Evolutionary conservation across 2,113 vertebrate species (phyloP).

Genomic region (Sapajus apella): DNA sequence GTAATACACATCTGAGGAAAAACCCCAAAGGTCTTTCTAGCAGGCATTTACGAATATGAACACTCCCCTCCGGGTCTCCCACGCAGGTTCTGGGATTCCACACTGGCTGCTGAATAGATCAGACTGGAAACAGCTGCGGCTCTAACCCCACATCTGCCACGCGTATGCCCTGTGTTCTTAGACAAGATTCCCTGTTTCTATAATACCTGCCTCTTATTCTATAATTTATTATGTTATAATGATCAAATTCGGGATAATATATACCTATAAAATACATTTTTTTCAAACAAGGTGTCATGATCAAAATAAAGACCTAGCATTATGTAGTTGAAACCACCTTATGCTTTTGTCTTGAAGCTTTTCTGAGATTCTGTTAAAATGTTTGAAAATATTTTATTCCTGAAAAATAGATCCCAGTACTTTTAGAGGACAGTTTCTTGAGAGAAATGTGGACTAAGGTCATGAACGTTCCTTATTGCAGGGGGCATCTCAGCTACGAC

Average conservation of each 20-base stretch:
- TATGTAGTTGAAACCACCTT: background rate
- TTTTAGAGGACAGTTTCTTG: background rate
- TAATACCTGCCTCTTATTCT: background rate
- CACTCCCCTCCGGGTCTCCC: no score
- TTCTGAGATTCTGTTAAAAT: background rate
- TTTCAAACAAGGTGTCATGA: background rate
- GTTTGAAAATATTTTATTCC: background rate
- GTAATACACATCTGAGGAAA: background rate
- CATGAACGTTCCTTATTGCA: accelerated
- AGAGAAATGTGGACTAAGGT: background rate
- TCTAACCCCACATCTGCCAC: background rate
- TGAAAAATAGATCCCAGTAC: background rate
- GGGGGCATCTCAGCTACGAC: no score
- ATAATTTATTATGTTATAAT: background rate
- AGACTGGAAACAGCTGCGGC: accelerated
- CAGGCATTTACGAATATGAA: background rate
- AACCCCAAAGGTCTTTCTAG: background rate
- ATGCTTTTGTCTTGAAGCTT: background rate
- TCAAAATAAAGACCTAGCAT: background rate
- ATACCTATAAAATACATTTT: background rate
- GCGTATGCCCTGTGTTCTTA: accelerated
- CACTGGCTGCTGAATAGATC: accelerated
- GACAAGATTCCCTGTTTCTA: background rate
- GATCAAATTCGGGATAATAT: background rate
- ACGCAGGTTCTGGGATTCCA: background rate